These are phyloP conservation scores for Hystrix cristata DNA, from an alignment of 2,113 vertebrate genomes.

Conservation along the genomic window DNA sequence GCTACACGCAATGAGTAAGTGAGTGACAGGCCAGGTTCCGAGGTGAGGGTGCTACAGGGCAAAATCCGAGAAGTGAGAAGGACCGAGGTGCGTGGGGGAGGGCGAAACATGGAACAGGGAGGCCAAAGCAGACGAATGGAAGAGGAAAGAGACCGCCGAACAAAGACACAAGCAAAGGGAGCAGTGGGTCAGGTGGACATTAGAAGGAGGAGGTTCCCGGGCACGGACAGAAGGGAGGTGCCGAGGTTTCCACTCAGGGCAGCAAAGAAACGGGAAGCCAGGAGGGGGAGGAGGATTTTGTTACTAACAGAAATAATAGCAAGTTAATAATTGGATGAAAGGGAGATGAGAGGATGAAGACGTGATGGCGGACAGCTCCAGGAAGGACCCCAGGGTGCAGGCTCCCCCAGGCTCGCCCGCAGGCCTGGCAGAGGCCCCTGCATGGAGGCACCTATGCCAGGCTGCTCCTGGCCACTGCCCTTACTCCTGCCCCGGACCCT, in stretches of 20 bases:
- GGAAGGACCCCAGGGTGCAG: background rate
- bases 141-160: background rate
- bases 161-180: background rate
- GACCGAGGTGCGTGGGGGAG: accelerated
- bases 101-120: background rate
- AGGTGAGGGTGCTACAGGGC: background rate
- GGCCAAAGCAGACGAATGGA: background rate
- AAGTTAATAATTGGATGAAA: background rate
- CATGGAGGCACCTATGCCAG: accelerated
- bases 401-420: accelerated
- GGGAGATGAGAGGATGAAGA: background rate
- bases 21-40: background rate
- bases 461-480: background rate
- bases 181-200: background rate
- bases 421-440: background rate
- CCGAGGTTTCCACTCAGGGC: background rate
- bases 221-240: background rate
- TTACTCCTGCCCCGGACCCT: background rate
- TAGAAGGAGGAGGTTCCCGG: background rate
- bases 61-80: background rate
- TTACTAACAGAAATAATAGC: background rate
- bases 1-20: background rate
- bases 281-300: background rate
- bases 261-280: background rate
- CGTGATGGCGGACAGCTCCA: accelerated